Base-by-base conservation (phyloP, 2,888 invertebrate species). In the Dicycla oo region DNA sequence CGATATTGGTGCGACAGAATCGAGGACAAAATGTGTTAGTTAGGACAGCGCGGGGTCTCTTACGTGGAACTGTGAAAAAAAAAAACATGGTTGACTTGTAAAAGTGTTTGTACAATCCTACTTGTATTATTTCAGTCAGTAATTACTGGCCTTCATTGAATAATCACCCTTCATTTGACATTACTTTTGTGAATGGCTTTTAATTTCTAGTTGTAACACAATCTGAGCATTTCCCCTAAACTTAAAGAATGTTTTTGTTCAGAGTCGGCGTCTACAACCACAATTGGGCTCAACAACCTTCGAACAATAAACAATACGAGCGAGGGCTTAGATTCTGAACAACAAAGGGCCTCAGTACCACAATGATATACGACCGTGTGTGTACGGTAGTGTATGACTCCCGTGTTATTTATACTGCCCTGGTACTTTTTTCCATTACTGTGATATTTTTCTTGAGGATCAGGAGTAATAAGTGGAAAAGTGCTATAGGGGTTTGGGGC, bases 271-370 rank as follows among this genome's bases (percentile, higher is more conserved):
- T 65, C 65, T 80, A 73, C 65, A 13, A 47, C 56, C 34, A 79
- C 69, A 81, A 64, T 66, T 57, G 79, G 72, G 79, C 82, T 78
- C 82, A 79, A 79, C 78, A 65, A 82, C 82, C 82, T 79, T 57
- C 57, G 26, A 82, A 79, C 82, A 79, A 79, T 79, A 78, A 71
- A 79, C 79, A 79, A 79, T 79, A 72, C 82, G 18, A 26, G 58
- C 40, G 54, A 56, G 60, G 57, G 71, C 64, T 82, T 71, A 82
- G 78, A 66, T 77, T 67, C 64, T 64, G 15, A 26, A 57, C 60
- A 69, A 77, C 63, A 78, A 79, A 79, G 78, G 72, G 82, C 54
- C 54, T 45, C 56, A 65, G 58, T 54, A 69, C 60, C 38, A 65
- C 67, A 78, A 64, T 79, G 67, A 72, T 51, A 58, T 51, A 61